Evolutionary conservation across 2,797 vertebrate species (phyloP).

Genomic region (Loriculus beryllinus): DNA sequence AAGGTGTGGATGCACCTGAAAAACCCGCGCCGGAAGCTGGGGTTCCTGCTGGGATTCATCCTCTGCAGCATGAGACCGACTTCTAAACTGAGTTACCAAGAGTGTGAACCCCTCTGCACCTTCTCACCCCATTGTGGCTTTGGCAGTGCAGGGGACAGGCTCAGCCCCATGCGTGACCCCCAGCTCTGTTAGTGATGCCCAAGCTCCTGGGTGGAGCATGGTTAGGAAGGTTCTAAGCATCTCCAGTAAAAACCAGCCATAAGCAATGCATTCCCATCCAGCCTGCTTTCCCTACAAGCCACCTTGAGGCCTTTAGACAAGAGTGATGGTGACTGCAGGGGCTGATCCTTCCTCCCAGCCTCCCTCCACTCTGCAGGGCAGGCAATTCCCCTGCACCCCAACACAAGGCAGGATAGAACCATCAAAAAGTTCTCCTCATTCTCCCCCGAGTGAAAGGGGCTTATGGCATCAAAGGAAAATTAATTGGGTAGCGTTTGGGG

Average conservation of each 20-base stretch:
- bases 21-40: not conserved
- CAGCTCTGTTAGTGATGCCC: rapidly evolving
- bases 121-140: not conserved
- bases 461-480: constrained; percentile 10
- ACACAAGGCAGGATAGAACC: rapidly evolving
- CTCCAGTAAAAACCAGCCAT: not conserved
- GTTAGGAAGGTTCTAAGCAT: not conserved
- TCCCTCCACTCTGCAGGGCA: not conserved
- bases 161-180: not conserved
- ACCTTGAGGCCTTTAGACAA: not conserved
- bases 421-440: not conserved
- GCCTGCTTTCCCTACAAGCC: not conserved
- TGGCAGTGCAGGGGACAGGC: not conserved
- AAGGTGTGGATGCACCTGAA: not conserved
- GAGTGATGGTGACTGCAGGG: not conserved
- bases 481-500: not conserved
- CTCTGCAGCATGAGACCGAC: rapidly evolving
- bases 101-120: not conserved
- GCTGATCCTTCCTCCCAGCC: not conserved
- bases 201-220: not conserved
- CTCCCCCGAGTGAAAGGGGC: not conserved
- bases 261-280: not conserved
- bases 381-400: not conserved
- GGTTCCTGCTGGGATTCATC: not conserved
- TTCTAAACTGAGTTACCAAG: not conserved